Percentiles rank a stretch among this genome's conserved stretches.
phyloP scores from a whole-genome alignment of 2,113 vertebrate genomes.

The Lipophrys pholis region DNA sequence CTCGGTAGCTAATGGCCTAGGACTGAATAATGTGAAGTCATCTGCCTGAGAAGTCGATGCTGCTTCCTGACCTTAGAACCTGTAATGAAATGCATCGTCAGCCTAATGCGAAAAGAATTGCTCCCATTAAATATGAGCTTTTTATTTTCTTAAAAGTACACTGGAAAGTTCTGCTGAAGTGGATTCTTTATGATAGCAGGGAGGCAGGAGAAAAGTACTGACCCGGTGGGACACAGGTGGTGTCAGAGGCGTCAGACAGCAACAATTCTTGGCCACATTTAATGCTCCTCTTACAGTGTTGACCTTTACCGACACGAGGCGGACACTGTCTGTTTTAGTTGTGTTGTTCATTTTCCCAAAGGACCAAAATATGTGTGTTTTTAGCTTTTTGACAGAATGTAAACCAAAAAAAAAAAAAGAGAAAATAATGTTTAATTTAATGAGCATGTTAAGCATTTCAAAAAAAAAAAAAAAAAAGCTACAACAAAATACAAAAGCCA shows the following conservation, averaged over 20 bases:
- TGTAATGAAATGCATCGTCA: slow-evolving; percentile 55
- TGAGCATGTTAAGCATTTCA: too few species aligned
- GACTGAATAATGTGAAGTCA: slow-evolving; percentile 53
- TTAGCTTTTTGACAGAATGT: neutral
- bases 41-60: slow-evolving; percentile 33
- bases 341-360: neutral
- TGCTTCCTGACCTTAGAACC: slow-evolving; percentile 49
- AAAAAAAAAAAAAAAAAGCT: too few species aligned
- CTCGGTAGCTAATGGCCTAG: slow-evolving; percentile 48
- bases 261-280: slow-evolving; percentile 12
- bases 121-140: slow-evolving; percentile 16
- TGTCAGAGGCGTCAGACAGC: slow-evolving; percentile 24
- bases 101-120: slow-evolving; percentile 27
- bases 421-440: too few species aligned
- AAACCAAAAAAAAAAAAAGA: neutral
- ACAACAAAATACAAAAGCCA: too few species aligned
- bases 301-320: slow-evolving; percentile 35
- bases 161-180: neutral
- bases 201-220: neutral
- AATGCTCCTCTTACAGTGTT: slow-evolving; percentile 26
- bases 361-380: neutral
- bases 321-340: neutral
- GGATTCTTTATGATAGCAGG: neutral
- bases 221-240: slow-evolving; percentile 6
- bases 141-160: slow-evolving; percentile 26